Conservation (phyloP, 92 coral and sea anemone genomes). For the Virgularia gustaviana region DNA sequence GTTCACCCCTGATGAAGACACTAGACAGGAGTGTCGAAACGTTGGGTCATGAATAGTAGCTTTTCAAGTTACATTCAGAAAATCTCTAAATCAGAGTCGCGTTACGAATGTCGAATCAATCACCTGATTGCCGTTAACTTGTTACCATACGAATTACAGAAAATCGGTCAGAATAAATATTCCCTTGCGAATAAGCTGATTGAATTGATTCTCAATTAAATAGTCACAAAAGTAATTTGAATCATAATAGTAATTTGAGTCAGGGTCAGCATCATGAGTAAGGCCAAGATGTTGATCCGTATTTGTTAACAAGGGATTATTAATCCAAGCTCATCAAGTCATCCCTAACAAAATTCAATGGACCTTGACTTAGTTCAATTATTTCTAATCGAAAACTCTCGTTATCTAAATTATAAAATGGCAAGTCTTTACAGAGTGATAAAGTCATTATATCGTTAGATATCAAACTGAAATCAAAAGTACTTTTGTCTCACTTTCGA, state of each 20-base stretch:
- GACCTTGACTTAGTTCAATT: background rate
- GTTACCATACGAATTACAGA: background rate
- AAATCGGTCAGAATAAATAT: too few relatives aligned
- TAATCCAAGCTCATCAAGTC: background rate
- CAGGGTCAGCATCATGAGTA: background rate
- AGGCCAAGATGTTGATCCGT: background rate
- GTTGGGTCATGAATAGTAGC: too few relatives aligned
- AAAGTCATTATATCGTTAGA: background rate
- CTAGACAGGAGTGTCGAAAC: too few relatives aligned
- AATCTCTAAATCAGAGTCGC: too few relatives aligned
- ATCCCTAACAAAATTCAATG: background rate
- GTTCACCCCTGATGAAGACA: too few relatives aligned
- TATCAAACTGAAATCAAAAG: background rate
- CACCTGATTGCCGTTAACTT: too few relatives aligned
- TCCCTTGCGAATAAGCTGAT: background rate
- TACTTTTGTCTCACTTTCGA: background rate
- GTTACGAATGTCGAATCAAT: too few relatives aligned
- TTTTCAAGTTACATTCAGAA: too few relatives aligned
- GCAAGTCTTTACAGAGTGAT: background rate
- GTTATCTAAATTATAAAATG: background rate
- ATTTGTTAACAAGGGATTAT: constrained; percentile 1
- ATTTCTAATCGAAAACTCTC: background rate
- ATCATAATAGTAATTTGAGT: background rate
- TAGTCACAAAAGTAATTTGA: constrained; percentile 8
- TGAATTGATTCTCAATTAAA: background rate